phyloP scores from a whole-genome alignment of 2,888 invertebrate genomes.

The Spicauda simplicius region DNA sequence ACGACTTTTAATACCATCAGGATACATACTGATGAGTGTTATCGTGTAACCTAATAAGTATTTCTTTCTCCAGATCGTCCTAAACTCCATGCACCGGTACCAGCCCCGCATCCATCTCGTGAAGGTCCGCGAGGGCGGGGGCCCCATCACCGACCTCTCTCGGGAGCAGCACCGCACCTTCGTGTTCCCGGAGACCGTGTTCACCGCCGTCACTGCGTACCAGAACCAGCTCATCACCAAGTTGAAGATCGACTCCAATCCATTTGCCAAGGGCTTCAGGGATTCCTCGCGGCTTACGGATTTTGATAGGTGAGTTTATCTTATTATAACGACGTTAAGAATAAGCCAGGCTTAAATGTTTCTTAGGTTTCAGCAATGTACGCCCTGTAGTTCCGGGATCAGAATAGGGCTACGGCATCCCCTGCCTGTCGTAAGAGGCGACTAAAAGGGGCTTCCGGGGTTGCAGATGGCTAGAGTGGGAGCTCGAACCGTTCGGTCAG shows the following conservation, averaged over 20 bases:
- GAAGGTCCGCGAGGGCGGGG: constrained; percentile 85
- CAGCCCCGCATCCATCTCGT: constrained; percentile 99
- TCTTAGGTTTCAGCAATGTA: too few relatives aligned
- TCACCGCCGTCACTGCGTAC: constrained; percentile 99
- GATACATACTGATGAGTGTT: too few relatives aligned
- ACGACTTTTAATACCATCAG: too few relatives aligned
- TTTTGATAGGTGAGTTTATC: constrained; percentile 90
- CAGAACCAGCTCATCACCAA: constrained; percentile 99
- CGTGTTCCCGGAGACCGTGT: constrained; percentile 98
- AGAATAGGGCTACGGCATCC: too few relatives aligned
- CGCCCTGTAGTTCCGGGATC: too few relatives aligned
- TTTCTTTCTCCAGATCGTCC: constrained; percentile 91
- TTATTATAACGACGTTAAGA: too few relatives aligned
- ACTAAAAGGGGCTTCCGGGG: too few relatives aligned
- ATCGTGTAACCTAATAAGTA: background rate
- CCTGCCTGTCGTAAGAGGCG: too few relatives aligned
- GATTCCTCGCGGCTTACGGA: constrained; percentile 97
- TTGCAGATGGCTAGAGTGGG: too few relatives aligned
- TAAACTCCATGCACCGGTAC: constrained; percentile 99
- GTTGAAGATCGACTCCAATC: constrained; percentile 98
- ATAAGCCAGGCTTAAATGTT: too few relatives aligned
- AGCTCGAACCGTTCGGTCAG: too few relatives aligned
- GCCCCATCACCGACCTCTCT: constrained; percentile 94
- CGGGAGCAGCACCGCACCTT: constrained; percentile 97
- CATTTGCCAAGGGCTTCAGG: constrained; percentile 98